Evolutionary conservation across 2,797 vertebrate species (phyloP).

Genomic region (Fistularia tabacaria): DNA sequence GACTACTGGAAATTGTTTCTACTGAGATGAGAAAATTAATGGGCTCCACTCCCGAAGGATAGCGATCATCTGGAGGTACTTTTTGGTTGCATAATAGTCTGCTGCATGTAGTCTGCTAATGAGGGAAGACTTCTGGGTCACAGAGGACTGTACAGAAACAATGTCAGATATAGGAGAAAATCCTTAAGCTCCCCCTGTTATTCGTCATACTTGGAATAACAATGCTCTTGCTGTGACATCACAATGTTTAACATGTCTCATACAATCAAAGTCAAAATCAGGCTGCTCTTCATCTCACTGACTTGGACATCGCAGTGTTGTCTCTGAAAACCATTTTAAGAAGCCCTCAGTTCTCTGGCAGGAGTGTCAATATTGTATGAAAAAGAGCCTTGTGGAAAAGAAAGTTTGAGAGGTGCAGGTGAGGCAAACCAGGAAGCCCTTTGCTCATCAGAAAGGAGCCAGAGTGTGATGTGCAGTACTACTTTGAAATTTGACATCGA

Average conservation of each 20-base stretch:
- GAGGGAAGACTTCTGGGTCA: constrained; percentile 15
- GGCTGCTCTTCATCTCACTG: constrained; percentile 11
- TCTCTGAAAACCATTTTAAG: constrained; percentile 15
- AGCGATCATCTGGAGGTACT: constrained; percentile 12
- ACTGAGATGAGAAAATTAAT: background rate
- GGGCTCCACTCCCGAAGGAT: constrained; percentile 2
- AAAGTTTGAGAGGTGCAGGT: constrained; percentile 8
- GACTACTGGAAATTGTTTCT: background rate
- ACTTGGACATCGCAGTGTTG: constrained; percentile 8
- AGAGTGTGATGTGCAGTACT: no score
- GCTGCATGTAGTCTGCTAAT: constrained; percentile 11
- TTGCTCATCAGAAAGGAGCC: no score
- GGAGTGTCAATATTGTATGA: constrained; percentile 9
- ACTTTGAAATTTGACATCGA: no score
- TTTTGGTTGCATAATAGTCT: constrained; percentile 18
- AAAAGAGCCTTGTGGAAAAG: constrained; percentile 14
- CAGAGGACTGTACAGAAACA: constrained; percentile 14
- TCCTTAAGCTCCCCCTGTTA: constrained; percentile 9
- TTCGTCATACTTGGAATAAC: constrained; percentile 21
- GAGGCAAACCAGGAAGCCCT: no score
- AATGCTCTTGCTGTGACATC: constrained; percentile 4
- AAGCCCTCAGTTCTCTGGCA: constrained; percentile 8
- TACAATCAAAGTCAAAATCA: constrained; percentile 9
- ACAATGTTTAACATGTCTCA: constrained; percentile 4
- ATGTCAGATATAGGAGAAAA: constrained; percentile 23